A percentile compares a stretch with the other conserved stretches of the same genome.
These are phyloP conservation scores for Ruditapes philippinarum DNA, from an alignment of 1,140 invertebrate genomes.

Conservation along the genomic window DNA sequence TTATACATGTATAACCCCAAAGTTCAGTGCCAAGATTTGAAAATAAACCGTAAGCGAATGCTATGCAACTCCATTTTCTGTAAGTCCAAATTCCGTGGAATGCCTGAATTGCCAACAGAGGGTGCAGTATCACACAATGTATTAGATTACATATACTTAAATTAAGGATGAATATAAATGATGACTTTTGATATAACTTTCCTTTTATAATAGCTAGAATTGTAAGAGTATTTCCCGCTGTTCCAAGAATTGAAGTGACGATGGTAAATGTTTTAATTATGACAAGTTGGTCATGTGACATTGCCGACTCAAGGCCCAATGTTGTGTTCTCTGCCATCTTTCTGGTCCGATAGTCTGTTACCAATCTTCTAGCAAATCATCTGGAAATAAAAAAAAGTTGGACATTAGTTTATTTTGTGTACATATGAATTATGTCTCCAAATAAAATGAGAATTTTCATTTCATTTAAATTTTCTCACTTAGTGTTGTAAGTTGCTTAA, in stretches of 20 bases:
- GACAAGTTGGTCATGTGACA: slow-evolving; percentile 19
- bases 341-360: neutral
- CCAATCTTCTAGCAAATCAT: neutral
- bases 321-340: neutral
- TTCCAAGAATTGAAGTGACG: slow-evolving; percentile 43
- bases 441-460: no score
- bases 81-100: slow-evolving; percentile 44
- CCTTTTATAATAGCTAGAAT: slow-evolving; percentile 39
- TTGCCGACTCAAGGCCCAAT: neutral
- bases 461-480: no score
- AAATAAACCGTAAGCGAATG: slow-evolving; percentile 42
- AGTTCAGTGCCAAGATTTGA: slow-evolving; percentile 54
- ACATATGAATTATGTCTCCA: no score
- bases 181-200: slow-evolving; percentile 2
- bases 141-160: slow-evolving; percentile 53
- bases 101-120: slow-evolving; percentile 32
- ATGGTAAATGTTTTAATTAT: slow-evolving; percentile 40
- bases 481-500: no score
- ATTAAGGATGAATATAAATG: slow-evolving; percentile 51
- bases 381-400: neutral
- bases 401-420: no score
- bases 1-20: slow-evolving; percentile 56
- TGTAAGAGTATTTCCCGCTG: slow-evolving; percentile 36
- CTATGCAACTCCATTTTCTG: neutral
- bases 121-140: slow-evolving; percentile 50